phyloP scores from a whole-genome alignment of 1,140 invertebrate genomes.

The Drosophila nigromelanica region DNA sequence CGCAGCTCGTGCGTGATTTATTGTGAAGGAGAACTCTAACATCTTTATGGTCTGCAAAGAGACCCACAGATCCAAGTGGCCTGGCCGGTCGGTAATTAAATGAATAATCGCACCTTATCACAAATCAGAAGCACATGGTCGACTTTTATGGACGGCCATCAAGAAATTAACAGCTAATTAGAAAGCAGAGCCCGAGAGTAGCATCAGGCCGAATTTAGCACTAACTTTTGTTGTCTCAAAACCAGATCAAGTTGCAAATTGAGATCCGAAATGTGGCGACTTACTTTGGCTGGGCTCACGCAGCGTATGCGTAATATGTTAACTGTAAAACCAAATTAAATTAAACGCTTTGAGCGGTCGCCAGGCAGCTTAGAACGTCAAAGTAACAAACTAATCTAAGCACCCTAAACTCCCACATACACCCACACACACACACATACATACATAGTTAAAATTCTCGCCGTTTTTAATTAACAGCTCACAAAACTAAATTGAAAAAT shows the following conservation, averaged over 20 bases:
- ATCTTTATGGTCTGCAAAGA: not conserved
- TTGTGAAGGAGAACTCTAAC: not conserved
- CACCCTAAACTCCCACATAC: constrained; percentile 9
- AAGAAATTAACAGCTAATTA: constrained; percentile 44
- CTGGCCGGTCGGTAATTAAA: constrained; percentile 20
- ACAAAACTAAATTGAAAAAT: constrained; percentile 78
- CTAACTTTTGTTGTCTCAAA: not conserved
- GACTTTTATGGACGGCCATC: constrained; percentile 30
- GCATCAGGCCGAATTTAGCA: not conserved
- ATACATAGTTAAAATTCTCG: constrained; percentile 23
- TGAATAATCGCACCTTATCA: constrained; percentile 26
- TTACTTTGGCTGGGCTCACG: not conserved
- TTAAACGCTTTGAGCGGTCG: constrained; percentile 53
- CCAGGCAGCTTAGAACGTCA: constrained; percentile 46
- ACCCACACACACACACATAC: constrained; percentile 15
- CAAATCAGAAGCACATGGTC: constrained; percentile 30
- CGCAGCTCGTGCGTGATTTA: constrained; percentile 14
- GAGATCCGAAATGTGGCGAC: not conserved
- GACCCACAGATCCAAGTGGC: not conserved
- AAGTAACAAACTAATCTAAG: constrained; percentile 58
- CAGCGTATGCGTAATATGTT: constrained; percentile 60
- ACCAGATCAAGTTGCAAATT: constrained; percentile 13
- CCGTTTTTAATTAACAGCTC: constrained; percentile 76
- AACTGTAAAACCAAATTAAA: constrained; percentile 49
- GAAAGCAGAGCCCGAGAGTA: constrained; percentile 1